phyloP scores from a whole-genome alignment of 2,888 invertebrate genomes.

The Agrochola lychnidis region DNA sequence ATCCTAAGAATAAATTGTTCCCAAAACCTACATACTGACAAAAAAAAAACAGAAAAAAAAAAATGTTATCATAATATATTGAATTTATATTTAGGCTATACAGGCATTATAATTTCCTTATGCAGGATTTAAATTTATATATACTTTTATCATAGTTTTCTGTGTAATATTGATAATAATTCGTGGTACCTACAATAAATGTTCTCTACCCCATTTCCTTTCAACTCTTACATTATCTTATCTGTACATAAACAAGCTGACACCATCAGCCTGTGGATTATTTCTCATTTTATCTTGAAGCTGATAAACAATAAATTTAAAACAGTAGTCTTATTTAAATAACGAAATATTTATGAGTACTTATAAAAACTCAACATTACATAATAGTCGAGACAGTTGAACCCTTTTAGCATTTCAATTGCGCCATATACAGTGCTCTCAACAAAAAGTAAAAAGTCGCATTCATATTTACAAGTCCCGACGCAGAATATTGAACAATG shows the following conservation, averaged over 20 bases:
- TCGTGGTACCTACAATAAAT: constrained; percentile 23
- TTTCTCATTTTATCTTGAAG: constrained; percentile 57
- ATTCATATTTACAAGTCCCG: constrained; percentile 54
- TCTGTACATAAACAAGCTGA: constrained; percentile 47
- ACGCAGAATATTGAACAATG: constrained; percentile 63
- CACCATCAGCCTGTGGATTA: constrained; percentile 56
- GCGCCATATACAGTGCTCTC: constrained; percentile 17
- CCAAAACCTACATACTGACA: too few species aligned
- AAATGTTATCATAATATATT: background rate
- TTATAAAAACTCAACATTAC: constrained; percentile 18
- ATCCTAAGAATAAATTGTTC: background rate
- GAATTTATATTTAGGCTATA: background rate
- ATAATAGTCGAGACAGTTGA: constrained; percentile 25
- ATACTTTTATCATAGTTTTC: background rate
- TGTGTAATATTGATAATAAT: constrained; percentile 11
- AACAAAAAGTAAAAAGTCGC: constrained; percentile 39
- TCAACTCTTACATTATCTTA: constrained; percentile 60
- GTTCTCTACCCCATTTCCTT: constrained; percentile 45
- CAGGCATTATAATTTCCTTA: background rate
- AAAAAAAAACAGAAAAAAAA: background rate
- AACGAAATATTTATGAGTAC: constrained; percentile 17
- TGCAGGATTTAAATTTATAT: too few species aligned
- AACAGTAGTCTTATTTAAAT: constrained; percentile 25
- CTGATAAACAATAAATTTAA: constrained; percentile 50
- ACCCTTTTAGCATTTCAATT: constrained; percentile 29